A percentile compares a stretch with the other conserved stretches of the same genome.
Conservation (phyloP, 2,888 invertebrate species). For the Pantelozetes paolii region DNA sequence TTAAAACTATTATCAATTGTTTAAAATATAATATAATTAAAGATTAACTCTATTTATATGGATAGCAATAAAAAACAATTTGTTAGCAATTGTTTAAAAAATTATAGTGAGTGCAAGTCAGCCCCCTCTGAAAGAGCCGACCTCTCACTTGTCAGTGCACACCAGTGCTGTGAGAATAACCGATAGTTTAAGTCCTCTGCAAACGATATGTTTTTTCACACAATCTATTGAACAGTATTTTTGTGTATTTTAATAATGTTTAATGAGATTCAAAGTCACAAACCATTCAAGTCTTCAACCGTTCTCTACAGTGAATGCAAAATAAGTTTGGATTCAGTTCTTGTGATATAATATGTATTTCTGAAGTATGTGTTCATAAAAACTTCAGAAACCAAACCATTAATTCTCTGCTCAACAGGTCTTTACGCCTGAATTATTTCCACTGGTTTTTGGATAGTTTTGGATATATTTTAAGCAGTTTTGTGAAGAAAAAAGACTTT, state of each 20-base stretch:
- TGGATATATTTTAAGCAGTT: neutral
- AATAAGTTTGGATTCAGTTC: neutral
- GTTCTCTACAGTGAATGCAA: neutral
- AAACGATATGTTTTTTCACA: conserved; percentile 4
- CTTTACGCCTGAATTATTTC: conserved; percentile 6
- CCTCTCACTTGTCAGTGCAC: neutral
- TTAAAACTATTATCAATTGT: no score
- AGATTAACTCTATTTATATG: no score
- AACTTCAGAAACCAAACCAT: neutral
- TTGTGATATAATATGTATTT: neutral
- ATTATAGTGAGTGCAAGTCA: neutral
- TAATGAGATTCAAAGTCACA: conserved; percentile 7
- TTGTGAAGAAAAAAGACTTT: neutral
- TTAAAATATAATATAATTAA: no score
- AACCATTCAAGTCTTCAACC: neutral
- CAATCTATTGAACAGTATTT: neutral
- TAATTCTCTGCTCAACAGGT: neutral
- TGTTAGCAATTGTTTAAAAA: neutral
- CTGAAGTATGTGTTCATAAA: neutral
- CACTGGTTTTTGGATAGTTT: neutral
- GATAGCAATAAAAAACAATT: no score
- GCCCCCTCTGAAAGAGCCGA: neutral
- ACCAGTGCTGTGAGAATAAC: conserved; percentile 5
- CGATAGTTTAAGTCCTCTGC: neutral
- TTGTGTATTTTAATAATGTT: neutral